Base-by-base conservation (phyloP, 2,888 invertebrate genomes). In the Stenodema calcarata region DNA sequence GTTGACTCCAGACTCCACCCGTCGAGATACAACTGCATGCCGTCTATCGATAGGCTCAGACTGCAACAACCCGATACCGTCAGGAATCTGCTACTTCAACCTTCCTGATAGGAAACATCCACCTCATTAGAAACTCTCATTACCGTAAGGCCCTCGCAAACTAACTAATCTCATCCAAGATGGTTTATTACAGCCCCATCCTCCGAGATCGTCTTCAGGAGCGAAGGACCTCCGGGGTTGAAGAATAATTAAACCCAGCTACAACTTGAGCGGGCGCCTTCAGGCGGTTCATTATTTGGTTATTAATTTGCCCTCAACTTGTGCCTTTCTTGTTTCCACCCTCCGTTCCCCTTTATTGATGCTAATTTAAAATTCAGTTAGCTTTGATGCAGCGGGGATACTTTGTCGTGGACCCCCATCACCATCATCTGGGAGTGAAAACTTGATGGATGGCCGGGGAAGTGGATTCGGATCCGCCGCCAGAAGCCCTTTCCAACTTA, bases 241-340 rank as follows among this genome's bases (percentile, higher is more conserved):
- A 82, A 84, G 84, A 84, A 84, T 84, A 84, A 84, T 84, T 84
- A 84, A 84, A 84, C 70, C 73, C 41, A 7, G 84, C 84, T 84
- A 73, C 70, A 73, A 73, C 73, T 70, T 44, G 73, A 73, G 35
- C 80, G 27, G 41, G 18, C 44, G 41, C 69, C 82, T 44, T 27
- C 42, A 44, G 84, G 84, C 84, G 42, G 73, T 86, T 86, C 86
- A 86, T 86, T 86, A 86, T 86, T 86, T 86, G 73, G 86, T 86
- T 86, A 86, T 86, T 86, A 86, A 86, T 86, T 86, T 81, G 86
- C 86, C 86, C 84, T 75, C 73, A 30, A 70, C 44, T 73, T 75
- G 44, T 54, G 23, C 83, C 41, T 41, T 70, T 54, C 70, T 69
- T 35, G 35, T 23, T n/a, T 42, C 70, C n/a, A 0, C 69, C 35